Evolutionary conservation across 2,797 vertebrate genomes (phyloP).

Genomic region (Gymnocypris eckloni): DNA sequence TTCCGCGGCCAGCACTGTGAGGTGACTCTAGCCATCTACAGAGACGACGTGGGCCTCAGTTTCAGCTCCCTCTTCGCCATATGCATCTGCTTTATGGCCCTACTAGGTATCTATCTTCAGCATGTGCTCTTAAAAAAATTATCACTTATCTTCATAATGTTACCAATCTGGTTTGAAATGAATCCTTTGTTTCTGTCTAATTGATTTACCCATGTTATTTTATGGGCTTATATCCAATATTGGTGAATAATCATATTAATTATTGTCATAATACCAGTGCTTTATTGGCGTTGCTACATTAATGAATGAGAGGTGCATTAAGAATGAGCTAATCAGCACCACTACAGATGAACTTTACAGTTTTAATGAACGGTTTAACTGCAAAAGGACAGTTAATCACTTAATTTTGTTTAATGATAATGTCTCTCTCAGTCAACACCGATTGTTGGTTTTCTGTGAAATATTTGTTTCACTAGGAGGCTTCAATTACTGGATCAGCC

Average conservation of each 20-base stretch:
- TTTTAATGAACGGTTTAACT: background rate
- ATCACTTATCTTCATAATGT: background rate
- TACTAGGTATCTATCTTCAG: conserved; percentile 87
- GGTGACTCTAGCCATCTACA: conserved; percentile 82
- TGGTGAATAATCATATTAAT: background rate
- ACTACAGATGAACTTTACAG: background rate
- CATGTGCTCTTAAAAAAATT: conserved; percentile 66
- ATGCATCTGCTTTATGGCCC: conserved; percentile 89
- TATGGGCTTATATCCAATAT: background rate
- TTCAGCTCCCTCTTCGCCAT: conserved; percentile 91
- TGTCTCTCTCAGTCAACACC: background rate
- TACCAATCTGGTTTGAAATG: background rate
- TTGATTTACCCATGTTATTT: background rate
- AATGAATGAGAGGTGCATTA: conserved; percentile 1
- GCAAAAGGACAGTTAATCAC: background rate
- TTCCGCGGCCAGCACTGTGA: conserved; percentile 86
- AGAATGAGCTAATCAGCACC: conserved; percentile 1
- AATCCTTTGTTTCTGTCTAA: background rate
- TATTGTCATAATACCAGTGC: background rate
- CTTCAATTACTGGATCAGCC: background rate
- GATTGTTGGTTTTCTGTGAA: background rate
- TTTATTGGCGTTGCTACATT: background rate
- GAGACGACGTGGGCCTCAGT: conserved; percentile 86
- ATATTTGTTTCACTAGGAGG: background rate
- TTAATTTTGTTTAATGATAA: conserved; percentile 3